These are phyloP conservation scores for Penaeus chinensis DNA, from an alignment of 1,140 invertebrate genomes.

Conservation along the genomic window DNA sequence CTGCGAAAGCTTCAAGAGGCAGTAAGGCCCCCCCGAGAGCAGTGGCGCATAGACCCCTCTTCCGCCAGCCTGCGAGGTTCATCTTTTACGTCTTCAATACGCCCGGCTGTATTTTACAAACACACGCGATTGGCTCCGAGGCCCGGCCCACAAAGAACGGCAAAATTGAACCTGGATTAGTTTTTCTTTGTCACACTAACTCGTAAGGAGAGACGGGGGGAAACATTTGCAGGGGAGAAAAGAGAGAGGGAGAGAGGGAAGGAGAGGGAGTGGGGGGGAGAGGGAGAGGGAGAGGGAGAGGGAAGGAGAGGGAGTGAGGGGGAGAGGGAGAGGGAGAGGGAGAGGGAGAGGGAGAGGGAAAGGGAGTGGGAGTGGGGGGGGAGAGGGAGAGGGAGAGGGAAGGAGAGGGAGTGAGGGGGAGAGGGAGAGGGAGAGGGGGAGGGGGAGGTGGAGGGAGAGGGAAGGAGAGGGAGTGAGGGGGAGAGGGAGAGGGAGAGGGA, in stretches of 20 bases:
- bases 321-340: too few species aligned
- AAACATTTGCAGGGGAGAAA: background rate
- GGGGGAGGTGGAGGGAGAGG: too few species aligned
- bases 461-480: background rate
- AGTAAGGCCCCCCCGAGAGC: too few species aligned
- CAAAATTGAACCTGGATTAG: slow-evolving; percentile 48
- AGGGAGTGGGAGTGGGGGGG: too few species aligned
- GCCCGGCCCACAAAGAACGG: slow-evolving; percentile 28
- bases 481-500: background rate
- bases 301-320: background rate
- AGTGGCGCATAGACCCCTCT: too few species aligned
- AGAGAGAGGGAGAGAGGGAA: slow-evolving; percentile 1
- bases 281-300: background rate
- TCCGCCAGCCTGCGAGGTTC: background rate
- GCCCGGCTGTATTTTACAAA: slow-evolving; percentile 28
- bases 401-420: background rate
- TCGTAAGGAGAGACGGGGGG: slow-evolving; percentile 8
- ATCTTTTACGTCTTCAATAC: slow-evolving; percentile 27
- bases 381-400: background rate
- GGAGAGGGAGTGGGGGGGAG: background rate
- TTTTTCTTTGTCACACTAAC: slow-evolving; percentile 48
- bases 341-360: too few species aligned
- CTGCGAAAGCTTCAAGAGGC: too few species aligned
- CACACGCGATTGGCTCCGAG: slow-evolving; percentile 35
- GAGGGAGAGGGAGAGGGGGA: background rate